Evolutionary conservation across 2,113 vertebrate species (phyloP).

Genomic region (Tricholaema leucomelas): DNA sequence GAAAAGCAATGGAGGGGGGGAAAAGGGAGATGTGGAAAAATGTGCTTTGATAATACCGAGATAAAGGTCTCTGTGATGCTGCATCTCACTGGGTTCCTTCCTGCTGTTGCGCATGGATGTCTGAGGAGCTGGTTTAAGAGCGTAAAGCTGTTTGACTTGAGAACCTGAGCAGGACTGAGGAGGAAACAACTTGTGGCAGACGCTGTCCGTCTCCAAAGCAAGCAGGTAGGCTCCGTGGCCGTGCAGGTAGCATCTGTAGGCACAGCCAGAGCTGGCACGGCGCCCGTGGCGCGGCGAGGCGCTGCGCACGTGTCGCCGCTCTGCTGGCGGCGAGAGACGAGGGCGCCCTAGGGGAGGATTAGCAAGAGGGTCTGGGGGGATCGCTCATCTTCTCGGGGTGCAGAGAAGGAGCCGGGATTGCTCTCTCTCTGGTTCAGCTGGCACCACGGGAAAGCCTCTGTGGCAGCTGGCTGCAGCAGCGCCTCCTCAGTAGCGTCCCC

Average conservation of each 20-base stretch:
- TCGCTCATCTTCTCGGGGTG: slow-evolving; percentile 36
- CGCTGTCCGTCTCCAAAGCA: not conserved
- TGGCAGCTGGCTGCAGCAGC: slow-evolving; percentile 19
- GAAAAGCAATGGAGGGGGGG: not conserved
- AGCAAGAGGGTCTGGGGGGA: not conserved
- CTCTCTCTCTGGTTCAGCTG: slow-evolving; percentile 28
- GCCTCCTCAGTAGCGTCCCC: slow-evolving; percentile 31
- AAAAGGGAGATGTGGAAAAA: too few species aligned
- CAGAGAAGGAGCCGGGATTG: not conserved
- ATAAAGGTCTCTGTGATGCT: not conserved
- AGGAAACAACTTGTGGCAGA: not conserved
- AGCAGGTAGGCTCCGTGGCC: not conserved
- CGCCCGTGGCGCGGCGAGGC: not conserved
- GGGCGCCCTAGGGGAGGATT: slow-evolving; percentile 18
- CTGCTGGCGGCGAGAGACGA: not conserved
- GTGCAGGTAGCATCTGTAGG: not conserved
- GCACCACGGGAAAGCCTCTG: slow-evolving; percentile 20
- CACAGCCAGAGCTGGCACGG: not conserved
- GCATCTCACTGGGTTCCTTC: not conserved
- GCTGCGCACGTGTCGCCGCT: not conserved
- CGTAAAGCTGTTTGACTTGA: not conserved
- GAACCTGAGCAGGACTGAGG: not conserved
- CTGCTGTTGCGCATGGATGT: not conserved
- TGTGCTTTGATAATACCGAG: not conserved
- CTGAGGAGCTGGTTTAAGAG: not conserved